Conservation (phyloP, 2,113 vertebrate species). For the Rhynchopsitta pachyrhyncha region DNA sequence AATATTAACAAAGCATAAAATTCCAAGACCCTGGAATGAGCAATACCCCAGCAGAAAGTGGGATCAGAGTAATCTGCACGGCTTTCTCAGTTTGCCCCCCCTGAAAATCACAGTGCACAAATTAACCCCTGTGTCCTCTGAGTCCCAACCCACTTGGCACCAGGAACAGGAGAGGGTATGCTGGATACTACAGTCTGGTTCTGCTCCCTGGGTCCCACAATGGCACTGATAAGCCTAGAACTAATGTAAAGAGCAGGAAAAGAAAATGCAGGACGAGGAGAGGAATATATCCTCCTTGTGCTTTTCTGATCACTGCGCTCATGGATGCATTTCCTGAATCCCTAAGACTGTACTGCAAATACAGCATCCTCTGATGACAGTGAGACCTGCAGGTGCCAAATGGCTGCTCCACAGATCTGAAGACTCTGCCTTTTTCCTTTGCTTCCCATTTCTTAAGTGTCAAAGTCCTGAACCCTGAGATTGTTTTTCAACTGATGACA, state of each 20-base stretch:
- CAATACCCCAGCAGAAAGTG: background rate
- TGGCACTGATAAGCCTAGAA: background rate
- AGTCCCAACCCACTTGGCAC: background rate
- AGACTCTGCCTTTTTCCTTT: background rate
- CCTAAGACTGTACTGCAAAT: background rate
- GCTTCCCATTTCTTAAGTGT: conserved; percentile 9
- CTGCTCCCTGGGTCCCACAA: rapidly evolving
- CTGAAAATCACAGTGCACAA: background rate
- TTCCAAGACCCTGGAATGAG: background rate
- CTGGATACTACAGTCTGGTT: background rate
- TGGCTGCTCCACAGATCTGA: background rate
- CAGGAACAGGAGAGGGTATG: background rate
- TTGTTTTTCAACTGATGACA: background rate
- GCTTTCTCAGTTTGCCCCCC: background rate
- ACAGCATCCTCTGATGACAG: background rate
- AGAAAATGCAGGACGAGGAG: background rate
- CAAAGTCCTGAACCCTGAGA: background rate
- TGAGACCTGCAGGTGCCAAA: background rate
- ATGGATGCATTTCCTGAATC: background rate
- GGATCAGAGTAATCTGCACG: background rate
- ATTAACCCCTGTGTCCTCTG: background rate
- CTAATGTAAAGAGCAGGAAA: background rate
- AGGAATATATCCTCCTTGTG: background rate
- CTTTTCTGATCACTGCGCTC: background rate
- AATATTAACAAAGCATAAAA: conserved; percentile 38